phyloP scores from a whole-genome alignment of 1,140 invertebrate genomes.

The Neuroterus valhalla region DNA sequence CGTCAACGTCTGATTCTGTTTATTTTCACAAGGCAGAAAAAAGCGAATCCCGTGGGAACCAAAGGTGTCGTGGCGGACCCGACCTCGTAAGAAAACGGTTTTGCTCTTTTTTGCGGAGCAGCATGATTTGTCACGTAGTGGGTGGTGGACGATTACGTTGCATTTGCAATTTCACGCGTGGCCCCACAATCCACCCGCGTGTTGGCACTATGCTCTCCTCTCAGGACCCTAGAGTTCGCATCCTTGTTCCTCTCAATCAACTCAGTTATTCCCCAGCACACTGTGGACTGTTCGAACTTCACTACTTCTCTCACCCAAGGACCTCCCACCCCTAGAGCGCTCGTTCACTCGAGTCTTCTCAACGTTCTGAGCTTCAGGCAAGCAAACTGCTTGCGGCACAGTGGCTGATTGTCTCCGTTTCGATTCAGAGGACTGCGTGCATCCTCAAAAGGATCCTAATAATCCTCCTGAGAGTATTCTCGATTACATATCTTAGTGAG shows the following conservation, averaged over 20 bases:
- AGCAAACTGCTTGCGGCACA: too few relatives aligned
- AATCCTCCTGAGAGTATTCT: too few relatives aligned
- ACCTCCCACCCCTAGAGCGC: too few relatives aligned
- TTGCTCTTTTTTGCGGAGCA: conserved; percentile 62
- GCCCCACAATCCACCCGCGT: conserved; percentile 46
- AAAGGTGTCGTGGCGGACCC: conserved; percentile 48
- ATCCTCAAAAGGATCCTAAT: too few relatives aligned
- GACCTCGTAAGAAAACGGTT: conserved; percentile 58
- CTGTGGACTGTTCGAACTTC: too few relatives aligned
- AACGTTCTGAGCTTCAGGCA: too few relatives aligned
- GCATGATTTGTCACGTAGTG: conserved; percentile 72
- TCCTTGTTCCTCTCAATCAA: conserved; percentile 37
- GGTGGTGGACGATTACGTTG: conserved; percentile 71
- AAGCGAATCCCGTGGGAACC: conserved; percentile 56
- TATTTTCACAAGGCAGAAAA: conserved; percentile 14
- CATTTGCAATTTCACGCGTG: conserved; percentile 73
- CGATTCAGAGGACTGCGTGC: too few relatives aligned
- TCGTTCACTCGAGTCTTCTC: too few relatives aligned
- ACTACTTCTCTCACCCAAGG: too few relatives aligned
- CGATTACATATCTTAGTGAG: too few relatives aligned
- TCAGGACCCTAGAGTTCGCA: conserved; percentile 40
- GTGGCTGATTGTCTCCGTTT: too few relatives aligned
- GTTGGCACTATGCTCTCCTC: conserved; percentile 29
- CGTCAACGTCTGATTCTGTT: too few relatives aligned
- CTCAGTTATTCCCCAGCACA: background rate